Evolutionary conservation across 2,113 vertebrate genomes (phyloP), one percentile per base, ranked within the genome.

Genomic region (Trematocara nigrifrons): DNA sequence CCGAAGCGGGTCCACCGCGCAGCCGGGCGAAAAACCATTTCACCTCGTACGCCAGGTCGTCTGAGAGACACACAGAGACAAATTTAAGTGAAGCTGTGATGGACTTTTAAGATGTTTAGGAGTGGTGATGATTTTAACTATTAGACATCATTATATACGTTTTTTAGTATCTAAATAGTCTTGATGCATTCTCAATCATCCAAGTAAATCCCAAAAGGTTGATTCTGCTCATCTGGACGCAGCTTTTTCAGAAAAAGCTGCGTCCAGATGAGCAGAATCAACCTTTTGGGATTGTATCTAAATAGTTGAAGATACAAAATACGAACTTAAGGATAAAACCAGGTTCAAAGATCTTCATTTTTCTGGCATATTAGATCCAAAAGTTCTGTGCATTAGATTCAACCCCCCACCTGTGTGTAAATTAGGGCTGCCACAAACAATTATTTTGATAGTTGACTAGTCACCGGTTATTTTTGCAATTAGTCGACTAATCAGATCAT

Each of bases 21-120:
- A 97, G 96, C 31, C 95, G 91, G 31, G 96, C 96, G 3, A 96
- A 97, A 84, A 97, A 97, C 98, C 98, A 99, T 66, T 94, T 96
- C 79, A 99, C 97, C 5, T 98, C 97, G 2, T 98, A 99, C 2
- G 96, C 96, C 95, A 98, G 93, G 66, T 98, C 96, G 7, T 97
- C 98, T 99, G 86, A 56, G 11, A 66, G 5, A 81, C 5, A 79
- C 4, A 69, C 5, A 20, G 5, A 38, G 5, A 26, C 12, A 29
- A 29, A 1, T 59, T 45, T 59, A 29, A 1, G 69, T 31, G 13
- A 31, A 49, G 69, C 69, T 31, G 22, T 74, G 6, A 45, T 26
- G 20, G 66, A 71, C 2, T 71, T 45, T 45, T 26, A 16, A 69
- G 0, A 42, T 40, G 20, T 42, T 22, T 69, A 22, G 0, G 0